Evolutionary conservation across 2,888 invertebrate genomes (phyloP), one percentile per base, ranked within the genome.

Genomic region (Patella pellucida): DNA sequence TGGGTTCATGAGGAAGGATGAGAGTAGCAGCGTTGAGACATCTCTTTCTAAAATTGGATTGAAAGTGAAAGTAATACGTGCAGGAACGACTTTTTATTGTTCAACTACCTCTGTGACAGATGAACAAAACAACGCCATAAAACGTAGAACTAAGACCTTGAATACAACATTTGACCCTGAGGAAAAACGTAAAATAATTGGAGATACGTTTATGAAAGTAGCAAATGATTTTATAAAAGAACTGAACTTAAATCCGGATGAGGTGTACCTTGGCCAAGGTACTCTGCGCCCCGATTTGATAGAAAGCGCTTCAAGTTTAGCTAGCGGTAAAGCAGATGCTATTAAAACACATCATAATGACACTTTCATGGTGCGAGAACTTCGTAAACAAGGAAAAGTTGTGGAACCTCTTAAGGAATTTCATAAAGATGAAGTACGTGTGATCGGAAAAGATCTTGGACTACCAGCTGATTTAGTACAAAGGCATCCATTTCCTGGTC

Each of bases 331-430:
- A 92, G 99, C 99, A 0, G 96, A 97, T 87, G 95, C 95, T 51
- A 99, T 99, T 89, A 99, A 99, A 93, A 99, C 99, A 50, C 99
- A 99, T 92, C 99, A 99, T 93, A 99, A 99, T 91, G 99, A 99
- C 92, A 98, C 97, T 15, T 97, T 97, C 89, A 93, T 99, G 76
- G 97, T 99, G 76, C 93, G 98, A 77, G 93, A 94, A 85, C 92
- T 96, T 84, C 92, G 95, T 85, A 91, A 92, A 73, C 86, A 90
- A 89, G 97, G 98, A 15, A 93, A 96, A 74, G 98, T 99, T 27
- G 95, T 99, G 15, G 99, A 99, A 91, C 99, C 99, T n/a, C 93
- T 99, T 76, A 95, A 95, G 92, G 99, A 99, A 92, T 99, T 99
- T 91, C 99, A 99, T 92, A 99, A 99, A 93, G 99, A 99, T 90